Percentiles rank a stretch among this genome's conserved stretches.
Conservation (phyloP, 2,797 vertebrate genomes). For the Rhynchonycteris naso region DNA sequence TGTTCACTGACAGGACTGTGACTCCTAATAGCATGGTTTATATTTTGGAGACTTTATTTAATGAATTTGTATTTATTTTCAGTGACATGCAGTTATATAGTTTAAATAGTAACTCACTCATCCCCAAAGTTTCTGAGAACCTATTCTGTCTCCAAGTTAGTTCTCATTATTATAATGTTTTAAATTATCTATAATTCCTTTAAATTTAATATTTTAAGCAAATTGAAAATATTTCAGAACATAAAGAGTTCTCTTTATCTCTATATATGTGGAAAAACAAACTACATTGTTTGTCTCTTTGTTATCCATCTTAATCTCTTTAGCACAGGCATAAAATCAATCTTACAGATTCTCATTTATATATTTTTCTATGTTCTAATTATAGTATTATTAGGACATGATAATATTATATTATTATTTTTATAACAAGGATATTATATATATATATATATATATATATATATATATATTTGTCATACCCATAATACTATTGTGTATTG, state of each 20-base stretch:
- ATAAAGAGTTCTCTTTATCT: neutral
- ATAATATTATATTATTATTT: too few species aligned
- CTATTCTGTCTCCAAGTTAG: neutral
- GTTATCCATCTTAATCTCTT: neutral
- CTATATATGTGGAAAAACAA: too few species aligned
- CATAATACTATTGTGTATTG: neutral
- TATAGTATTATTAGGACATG: neutral
- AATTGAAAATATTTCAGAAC: neutral
- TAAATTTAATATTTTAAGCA: neutral
- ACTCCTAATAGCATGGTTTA: neutral
- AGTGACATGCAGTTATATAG: neutral
- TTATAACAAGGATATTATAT: neutral
- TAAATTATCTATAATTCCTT: neutral
- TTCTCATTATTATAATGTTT: neutral
- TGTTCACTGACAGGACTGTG: neutral
- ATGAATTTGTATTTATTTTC: neutral
- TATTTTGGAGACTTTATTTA: neutral
- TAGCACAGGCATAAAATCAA: neutral
- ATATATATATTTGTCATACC: neutral
- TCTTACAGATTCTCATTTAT: neutral
- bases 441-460: too few species aligned
- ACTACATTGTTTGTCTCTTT: neutral
- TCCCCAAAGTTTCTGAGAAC: neutral
- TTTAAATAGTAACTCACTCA: neutral
- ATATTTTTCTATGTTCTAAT: neutral